A percentile compares a stretch with the other conserved stretches of the same genome.
Conservation (phyloP, 1,140 invertebrate genomes). For the Trypoxylus dichotomus region DNA sequence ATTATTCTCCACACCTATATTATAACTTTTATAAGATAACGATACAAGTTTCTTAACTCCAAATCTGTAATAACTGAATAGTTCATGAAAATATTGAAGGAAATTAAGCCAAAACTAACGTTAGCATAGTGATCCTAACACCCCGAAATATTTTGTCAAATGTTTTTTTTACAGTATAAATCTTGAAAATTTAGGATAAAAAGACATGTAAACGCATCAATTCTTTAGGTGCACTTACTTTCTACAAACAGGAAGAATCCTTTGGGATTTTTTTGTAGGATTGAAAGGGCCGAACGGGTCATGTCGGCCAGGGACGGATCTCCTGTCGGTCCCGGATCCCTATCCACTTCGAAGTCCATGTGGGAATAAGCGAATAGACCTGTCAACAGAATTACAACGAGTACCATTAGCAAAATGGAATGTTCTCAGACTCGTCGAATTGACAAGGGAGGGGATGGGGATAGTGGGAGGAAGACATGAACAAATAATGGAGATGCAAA, state of each 20-base stretch:
- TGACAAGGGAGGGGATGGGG: background rate
- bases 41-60: too few relatives aligned
- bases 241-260: conserved; percentile 90
- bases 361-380: conserved; percentile 64
- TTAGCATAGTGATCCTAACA: too few relatives aligned
- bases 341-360: conserved; percentile 62
- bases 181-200: too few relatives aligned
- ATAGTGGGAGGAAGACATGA: background rate
- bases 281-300: conserved; percentile 76
- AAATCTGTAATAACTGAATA: too few relatives aligned
- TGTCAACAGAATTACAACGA: conserved; percentile 43
- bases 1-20: too few relatives aligned
- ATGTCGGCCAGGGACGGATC: conserved; percentile 82
- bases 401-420: conserved; percentile 9
- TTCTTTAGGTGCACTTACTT: conserved; percentile 60
- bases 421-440: background rate
- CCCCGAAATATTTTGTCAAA: background rate
- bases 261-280: conserved; percentile 74
- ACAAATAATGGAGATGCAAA: background rate
- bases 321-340: conserved; percentile 62
- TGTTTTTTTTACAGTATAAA: too few relatives aligned
- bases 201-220: background rate
- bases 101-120: too few relatives aligned
- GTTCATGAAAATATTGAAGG: too few relatives aligned
- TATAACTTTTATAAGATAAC: too few relatives aligned